Percentiles rank a stretch among this genome's conserved stretches.
These are phyloP conservation scores for Luidia sarsii DNA, from an alignment of 53 echinoderm and acorn worm genomes.

Conservation along the genomic window DNA sequence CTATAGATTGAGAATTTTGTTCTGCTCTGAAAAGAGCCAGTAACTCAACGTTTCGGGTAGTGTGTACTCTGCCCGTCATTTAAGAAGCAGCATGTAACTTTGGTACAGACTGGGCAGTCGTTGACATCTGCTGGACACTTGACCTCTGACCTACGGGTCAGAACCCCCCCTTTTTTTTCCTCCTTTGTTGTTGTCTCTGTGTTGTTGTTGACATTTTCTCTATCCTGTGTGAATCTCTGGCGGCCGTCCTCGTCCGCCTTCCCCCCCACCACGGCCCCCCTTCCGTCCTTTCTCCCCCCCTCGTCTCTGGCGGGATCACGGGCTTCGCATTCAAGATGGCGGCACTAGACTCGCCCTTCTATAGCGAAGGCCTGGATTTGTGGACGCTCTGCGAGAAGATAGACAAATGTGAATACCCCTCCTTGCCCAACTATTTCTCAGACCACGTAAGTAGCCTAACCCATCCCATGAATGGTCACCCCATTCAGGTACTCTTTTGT, in stretches of 20 bases:
- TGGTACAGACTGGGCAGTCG: background rate
- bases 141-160: slow-evolving; percentile 18
- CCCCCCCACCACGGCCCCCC: too few species aligned
- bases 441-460: slow-evolving; percentile 88
- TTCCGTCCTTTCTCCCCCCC: too few species aligned
- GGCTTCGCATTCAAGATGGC: slow-evolving; percentile 71
- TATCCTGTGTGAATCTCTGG: slow-evolving; percentile 19
- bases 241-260: background rate
- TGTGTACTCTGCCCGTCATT: too few species aligned
- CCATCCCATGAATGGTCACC: too few species aligned
- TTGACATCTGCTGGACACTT: background rate
- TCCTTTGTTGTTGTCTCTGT: background rate
- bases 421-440: slow-evolving; percentile 77
- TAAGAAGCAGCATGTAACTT: too few species aligned
- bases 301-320: slow-evolving; percentile 1
- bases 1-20: too few species aligned
- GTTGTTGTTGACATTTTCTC: slow-evolving; percentile 36
- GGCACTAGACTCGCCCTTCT: slow-evolving; percentile 93
- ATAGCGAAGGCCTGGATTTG: slow-evolving; percentile 92
- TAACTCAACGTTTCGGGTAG: too few species aligned
- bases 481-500: too few species aligned
- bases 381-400: slow-evolving; percentile 93
- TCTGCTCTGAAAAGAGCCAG: too few species aligned
- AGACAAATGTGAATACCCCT: slow-evolving; percentile 94
- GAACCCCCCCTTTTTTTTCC: background rate